Base-by-base conservation (phyloP, 2,113 vertebrate genomes). In the Cisticola juncidis region DNA sequence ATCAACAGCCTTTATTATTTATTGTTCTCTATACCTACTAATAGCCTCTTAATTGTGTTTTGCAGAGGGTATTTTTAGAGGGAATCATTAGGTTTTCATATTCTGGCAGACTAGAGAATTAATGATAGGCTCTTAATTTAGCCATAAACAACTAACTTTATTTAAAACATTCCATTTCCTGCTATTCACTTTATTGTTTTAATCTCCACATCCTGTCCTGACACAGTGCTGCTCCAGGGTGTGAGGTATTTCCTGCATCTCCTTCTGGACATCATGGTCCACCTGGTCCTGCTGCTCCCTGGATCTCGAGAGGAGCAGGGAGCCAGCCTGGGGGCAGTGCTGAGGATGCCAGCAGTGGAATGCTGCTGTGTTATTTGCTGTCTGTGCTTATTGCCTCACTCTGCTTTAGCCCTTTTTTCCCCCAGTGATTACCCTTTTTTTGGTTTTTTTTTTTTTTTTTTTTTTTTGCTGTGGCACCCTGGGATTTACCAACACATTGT, bases 1-100 rank as follows among this genome's bases (percentile, higher is more conserved):
- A 97, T 98, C 90, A 97, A 97, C 96, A 91, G 80, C 54, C 70
- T 95, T 92, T 93, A 91, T 93, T 96, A 94, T 97, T 98, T 97
- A 95, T 94, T 95, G 96, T 97, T 96, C 78, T 87, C 62, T 94
- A 44, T 88, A 92, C 72, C 72, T 92, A 70, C 81, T 97, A 98
- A 97, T 92, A 95, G 86, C 25, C n/a, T 95, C 56, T 85, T 96
- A 97, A 96, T 96, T 97, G 96, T 87, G 90, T 90, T 95, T 92
- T 93, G 84, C 81, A 94, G 92, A 38, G 94, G 36, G 48, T 80
- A 81, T 92, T 97, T 96, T 96, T 92, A 90, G 85, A 97, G 76
- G 40, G 45, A 79, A 86, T 25, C 42, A 62, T 56, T 28, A 88
- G 61, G 70, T 97, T 97, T 94, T 77, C 84, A 93, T 65, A 76